Evolutionary conservation across 2,113 vertebrate genomes (phyloP), one percentile per base, ranked within the genome.

Genomic region (Todiramphus chloris): DNA sequence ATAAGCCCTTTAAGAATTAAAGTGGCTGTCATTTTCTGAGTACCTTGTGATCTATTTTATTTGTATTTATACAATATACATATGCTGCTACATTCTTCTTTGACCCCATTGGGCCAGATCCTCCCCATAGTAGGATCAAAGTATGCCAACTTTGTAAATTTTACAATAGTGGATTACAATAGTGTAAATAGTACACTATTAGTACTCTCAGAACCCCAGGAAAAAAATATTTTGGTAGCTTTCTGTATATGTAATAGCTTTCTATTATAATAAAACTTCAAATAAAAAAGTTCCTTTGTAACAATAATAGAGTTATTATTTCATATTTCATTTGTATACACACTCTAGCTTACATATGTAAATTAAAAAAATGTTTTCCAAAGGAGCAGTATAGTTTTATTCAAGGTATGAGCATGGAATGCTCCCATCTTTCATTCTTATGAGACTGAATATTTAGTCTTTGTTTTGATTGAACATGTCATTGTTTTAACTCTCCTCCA

Each of bases 31-130:
- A 97, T 87, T 97, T 97, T 96, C 84, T 91, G 88, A 97, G 80
- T 96, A 94, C 64, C 59, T 88, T 94, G 89, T 97, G 95, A 98
- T 98, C 95, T 97, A 92, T 97, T 97, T 97, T 96, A 96, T 98
- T 98, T 98, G 97, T 98, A 97, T 97, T 97, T 97, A 89, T 97
- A 95, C 93, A 94, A 91, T 96, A 97, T 98, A 97, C 97, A 97
- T 97, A 95, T 97, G 97, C 91, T 93, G 72, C 88, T 97, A 94
- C 84, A 82, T 93, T 97, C 86, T 93, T 80, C 93, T 97, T 67
- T 97, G 95, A 97, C 97, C 90, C 89, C 62, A 91, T 60, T 55
- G 59, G 37, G 48, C 41, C 43, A 84, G 48, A 92, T 84, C 93
- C 74, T 82, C 72, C 62, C 25, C 25, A 84, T 59, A 46, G 41